Evolutionary conservation across 2,113 vertebrate genomes (phyloP).

Genomic region (Archilochus colubris): DNA sequence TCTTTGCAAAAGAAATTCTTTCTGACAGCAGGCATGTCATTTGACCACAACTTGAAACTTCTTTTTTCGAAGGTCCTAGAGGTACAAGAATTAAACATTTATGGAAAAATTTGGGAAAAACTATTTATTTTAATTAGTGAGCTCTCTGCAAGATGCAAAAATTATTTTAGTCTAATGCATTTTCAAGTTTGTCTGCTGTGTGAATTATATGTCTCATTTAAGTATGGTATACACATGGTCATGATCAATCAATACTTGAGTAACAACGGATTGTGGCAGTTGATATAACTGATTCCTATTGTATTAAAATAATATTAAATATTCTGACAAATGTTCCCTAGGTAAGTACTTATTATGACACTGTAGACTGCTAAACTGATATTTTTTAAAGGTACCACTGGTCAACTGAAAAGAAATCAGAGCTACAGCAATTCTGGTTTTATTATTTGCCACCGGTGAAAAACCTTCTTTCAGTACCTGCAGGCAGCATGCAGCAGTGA

Average conservation of each 20-base stretch:
- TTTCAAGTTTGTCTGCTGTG: not conserved
- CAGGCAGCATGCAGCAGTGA: not conserved
- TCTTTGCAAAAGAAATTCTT: not conserved
- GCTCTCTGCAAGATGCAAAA: not conserved
- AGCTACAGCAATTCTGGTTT: not conserved
- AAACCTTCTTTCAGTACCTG: not conserved
- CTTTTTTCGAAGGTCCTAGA: not conserved
- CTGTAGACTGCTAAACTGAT: not conserved
- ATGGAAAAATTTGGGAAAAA: not conserved
- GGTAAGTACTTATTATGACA: not conserved
- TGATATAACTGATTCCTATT: not conserved
- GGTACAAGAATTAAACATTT: not conserved
- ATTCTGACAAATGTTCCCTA: not conserved
- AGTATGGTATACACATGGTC: not conserved
- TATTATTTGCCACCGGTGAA: not conserved
- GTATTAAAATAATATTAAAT: not conserved
- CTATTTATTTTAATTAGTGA: not conserved
- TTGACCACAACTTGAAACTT: not conserved
- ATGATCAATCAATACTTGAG: not conserved
- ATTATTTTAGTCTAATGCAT: not conserved
- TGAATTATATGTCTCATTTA: not conserved
- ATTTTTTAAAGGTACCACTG: not conserved
- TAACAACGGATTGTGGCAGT: not conserved
- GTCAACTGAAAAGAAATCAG: not conserved
- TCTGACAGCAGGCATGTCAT: not conserved